Evolutionary conservation across 2,113 vertebrate species (phyloP), one percentile per base, ranked within the genome.

Genomic region (Actenoides lindsayi): DNA sequence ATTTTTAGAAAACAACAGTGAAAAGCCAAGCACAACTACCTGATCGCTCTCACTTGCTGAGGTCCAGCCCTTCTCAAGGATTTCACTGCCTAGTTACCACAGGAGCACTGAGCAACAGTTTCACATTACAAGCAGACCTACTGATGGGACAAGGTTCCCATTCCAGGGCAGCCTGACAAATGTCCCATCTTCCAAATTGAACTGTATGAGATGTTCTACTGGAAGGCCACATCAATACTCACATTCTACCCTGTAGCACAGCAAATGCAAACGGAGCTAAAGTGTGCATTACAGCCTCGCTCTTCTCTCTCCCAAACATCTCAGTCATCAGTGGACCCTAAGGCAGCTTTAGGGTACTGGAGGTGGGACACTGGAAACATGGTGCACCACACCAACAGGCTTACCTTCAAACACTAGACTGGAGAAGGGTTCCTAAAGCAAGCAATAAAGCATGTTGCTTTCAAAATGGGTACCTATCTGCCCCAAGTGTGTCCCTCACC

Each of bases 201-300:
- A 42, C 7, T 23, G 20, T 9, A 64, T 10, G 7, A 64, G 16
- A 50, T 42, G 8, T 30, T 77, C 56, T 51, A 64, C 28, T 3
- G 0, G 4, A 73, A 64, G 19, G 59, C 44, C 13, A 63, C 13
- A 56, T 6, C 37, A 73, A 1, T 6, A 80, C 10, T 8, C 73
- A 51, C 14, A 51, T 31, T 70, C 44, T 56, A 78, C 24, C 14
- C 33, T n/a, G 53, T 1, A 63, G 44, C 39, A 80, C 6, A 68
- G 27, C 16, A 60, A 83, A 59, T 0, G 2, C 50, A 79, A 17
- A 39, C 2, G 39, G 6, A 85, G 14, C 18, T 46, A 51, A 16
- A 5, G 7, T 33, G 13, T 5, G 6, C 1, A 1, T 42, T 41
- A 60, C 25, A 74, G 23, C 19, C 23, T 68, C 42, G n/a, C 0